Conservation (phyloP, 2,888 invertebrate genomes). For the Latrodectus hesperus region DNA sequence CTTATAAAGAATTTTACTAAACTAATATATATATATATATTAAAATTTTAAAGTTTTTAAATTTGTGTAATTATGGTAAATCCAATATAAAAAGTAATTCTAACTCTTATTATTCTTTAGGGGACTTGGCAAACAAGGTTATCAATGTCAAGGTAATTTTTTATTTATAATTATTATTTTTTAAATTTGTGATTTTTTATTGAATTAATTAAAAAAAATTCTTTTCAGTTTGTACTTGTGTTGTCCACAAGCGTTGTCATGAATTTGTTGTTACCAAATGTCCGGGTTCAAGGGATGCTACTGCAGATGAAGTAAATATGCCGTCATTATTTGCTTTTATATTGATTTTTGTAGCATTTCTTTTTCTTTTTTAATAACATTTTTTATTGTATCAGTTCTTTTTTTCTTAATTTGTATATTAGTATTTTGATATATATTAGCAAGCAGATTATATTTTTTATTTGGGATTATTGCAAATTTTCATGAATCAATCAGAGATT, state of each 20-base stretch:
- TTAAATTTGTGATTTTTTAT: not conserved
- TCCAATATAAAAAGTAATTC: not conserved
- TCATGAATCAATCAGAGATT: too few relatives aligned
- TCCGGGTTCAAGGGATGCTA: constrained; percentile 91
- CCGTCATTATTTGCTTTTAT: too few relatives aligned
- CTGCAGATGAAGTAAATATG: constrained; percentile 75
- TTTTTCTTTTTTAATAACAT: too few relatives aligned
- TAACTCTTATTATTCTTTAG: constrained; percentile 79
- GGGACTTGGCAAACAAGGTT: constrained; percentile 97
- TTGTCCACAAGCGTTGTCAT: constrained; percentile 99
- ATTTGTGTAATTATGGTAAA: not conserved
- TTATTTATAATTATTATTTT: not conserved
- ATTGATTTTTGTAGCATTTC: too few relatives aligned
- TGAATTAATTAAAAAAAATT: not conserved
- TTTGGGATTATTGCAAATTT: too few relatives aligned
- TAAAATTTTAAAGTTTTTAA: not conserved
- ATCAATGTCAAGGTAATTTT: constrained; percentile 93
- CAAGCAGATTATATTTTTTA: too few relatives aligned
- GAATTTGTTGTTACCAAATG: constrained; percentile 97
- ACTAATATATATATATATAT: too few relatives aligned
- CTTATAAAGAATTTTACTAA: too few relatives aligned
- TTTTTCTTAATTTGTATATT: too few relatives aligned
- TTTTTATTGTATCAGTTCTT: too few relatives aligned
- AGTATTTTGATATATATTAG: too few relatives aligned
- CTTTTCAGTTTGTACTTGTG: constrained; percentile 94